A percentile compares a stretch with the other conserved stretches of the same genome.
phyloP scores from a whole-genome alignment of 2,113 vertebrate genomes.

The Vombatus ursinus region DNA sequence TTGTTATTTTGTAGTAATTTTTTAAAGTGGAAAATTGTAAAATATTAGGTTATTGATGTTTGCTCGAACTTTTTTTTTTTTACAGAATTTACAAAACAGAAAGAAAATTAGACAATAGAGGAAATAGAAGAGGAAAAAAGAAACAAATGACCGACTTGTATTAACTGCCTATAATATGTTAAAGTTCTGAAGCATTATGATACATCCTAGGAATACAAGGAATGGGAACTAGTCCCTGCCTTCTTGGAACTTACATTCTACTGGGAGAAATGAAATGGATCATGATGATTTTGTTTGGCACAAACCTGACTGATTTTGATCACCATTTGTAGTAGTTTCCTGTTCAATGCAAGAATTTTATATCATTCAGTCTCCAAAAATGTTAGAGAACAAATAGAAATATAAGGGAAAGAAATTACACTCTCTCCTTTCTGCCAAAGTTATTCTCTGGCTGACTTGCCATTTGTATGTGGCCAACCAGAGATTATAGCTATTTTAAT shows the following conservation, averaged over 20 bases:
- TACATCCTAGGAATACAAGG: not conserved
- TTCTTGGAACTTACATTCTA: not conserved
- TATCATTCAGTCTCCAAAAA: not conserved
- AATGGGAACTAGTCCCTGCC: not conserved
- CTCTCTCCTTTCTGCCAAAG: too few species aligned
- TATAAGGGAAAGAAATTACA: not conserved
- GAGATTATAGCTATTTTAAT: not conserved
- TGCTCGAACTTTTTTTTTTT: not conserved
- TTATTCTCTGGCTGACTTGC: not conserved
- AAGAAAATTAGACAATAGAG: not conserved
- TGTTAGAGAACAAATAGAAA: not conserved
- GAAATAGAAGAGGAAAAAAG: not conserved
- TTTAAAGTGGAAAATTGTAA: not conserved
- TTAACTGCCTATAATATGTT: not conserved
- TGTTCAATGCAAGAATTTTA: not conserved
- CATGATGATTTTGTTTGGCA: not conserved
- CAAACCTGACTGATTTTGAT: not conserved
- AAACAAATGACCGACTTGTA: not conserved
- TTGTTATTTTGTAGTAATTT: not conserved
- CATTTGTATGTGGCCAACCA: not conserved
- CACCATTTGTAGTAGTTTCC: not conserved
- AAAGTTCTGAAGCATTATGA: not conserved
- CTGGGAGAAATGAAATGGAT: not conserved
- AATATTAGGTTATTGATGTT: not conserved
- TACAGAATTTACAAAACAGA: not conserved